Base-by-base conservation (phyloP, 23 tunicate genomes). In the Halocynthia roretzi region DNA sequence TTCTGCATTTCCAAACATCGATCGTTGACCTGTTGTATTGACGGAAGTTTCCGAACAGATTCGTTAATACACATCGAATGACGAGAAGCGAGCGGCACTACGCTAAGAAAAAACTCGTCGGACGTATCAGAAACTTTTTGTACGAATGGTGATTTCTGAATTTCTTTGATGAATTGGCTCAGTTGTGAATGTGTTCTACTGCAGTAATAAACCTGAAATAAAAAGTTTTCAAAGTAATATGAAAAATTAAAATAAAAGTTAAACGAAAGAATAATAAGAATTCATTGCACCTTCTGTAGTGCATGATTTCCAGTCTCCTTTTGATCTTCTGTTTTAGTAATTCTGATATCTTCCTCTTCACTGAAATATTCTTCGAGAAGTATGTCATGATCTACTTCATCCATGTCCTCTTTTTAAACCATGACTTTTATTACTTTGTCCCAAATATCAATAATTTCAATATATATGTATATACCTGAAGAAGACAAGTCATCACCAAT, bases 101-200 rank as follows among this genome's bases (percentile, higher is more conserved):
- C 81, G 17, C 90, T 72, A 1, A 93, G 73, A 9, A 44, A 76
- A 20, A 77, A 70, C 31, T 18, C 62, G 6, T 66, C 70, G 8
- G 8, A 8, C 11, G 51, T 63, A 19, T 67, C 18, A n/a, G 15
- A 31, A 31, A 52, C 5, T 9, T 22, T 10, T 12, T 80, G 61
- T 10, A 61, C 63, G 69, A 77, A 94, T 6, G 99, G 91, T 0
- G 99, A 94, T 55, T 94, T 94, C 63, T 81, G 84, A 5, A 94
- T 22, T 74, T 94, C 99, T 5, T 89, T 81, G 50, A 94, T 85
- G 78, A 94, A 88, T 78, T 94, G 99, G 44, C 96, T 80, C 55
- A 94, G 75, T 58, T 94, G 99, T 7, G 99, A 94, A 77, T 94
- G 99, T 17, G 99, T 94, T 49, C 99, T 77, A 75, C 98, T 92